Evolutionary conservation across 2,888 invertebrate species (phyloP).

Genomic region (Fragum whitleyi): DNA sequence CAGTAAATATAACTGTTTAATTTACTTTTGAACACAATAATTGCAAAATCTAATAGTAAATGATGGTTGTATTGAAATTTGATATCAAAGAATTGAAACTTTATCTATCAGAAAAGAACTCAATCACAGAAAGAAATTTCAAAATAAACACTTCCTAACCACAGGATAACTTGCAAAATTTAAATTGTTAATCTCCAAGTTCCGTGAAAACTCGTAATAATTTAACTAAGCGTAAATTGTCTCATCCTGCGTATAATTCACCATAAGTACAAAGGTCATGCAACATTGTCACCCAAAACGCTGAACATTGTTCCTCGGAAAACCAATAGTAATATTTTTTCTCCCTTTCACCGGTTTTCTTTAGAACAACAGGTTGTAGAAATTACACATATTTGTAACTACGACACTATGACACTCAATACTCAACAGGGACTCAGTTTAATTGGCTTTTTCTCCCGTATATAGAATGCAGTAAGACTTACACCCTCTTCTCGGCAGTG

Average conservation of each 20-base stretch:
- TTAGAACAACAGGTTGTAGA: conserved; percentile 51
- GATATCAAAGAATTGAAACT: no score
- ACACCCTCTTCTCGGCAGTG: not conserved
- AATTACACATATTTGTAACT: conserved; percentile 4
- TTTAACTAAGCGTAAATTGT: conserved; percentile 17
- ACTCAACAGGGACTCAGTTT: conserved; percentile 45
- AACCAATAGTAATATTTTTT: conserved; percentile 46
- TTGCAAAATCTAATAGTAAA: no score
- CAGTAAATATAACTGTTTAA: no score
- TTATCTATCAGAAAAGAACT: no score
- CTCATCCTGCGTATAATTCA: conserved; percentile 14
- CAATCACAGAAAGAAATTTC: no score
- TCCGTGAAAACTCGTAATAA: conserved; percentile 20
- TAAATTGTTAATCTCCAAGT: conserved; percentile 11
- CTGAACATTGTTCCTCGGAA: conserved; percentile 40
- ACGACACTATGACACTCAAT: conserved; percentile 11
- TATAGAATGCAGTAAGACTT: conserved; percentile 18
- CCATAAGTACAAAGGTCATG: conserved; percentile 24
- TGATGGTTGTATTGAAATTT: no score
- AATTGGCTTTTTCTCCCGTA: conserved; percentile 56
- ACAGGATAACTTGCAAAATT: not conserved
- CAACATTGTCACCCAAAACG: conserved; percentile 26
- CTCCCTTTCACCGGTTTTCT: conserved; percentile 14
- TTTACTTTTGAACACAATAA: no score
- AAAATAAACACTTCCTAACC: no score